A percentile compares a stretch with the other conserved stretches of the same genome.
Evolutionary conservation across 2,888 invertebrate genomes (phyloP).

Genomic region (Cheilosia grossa): DNA sequence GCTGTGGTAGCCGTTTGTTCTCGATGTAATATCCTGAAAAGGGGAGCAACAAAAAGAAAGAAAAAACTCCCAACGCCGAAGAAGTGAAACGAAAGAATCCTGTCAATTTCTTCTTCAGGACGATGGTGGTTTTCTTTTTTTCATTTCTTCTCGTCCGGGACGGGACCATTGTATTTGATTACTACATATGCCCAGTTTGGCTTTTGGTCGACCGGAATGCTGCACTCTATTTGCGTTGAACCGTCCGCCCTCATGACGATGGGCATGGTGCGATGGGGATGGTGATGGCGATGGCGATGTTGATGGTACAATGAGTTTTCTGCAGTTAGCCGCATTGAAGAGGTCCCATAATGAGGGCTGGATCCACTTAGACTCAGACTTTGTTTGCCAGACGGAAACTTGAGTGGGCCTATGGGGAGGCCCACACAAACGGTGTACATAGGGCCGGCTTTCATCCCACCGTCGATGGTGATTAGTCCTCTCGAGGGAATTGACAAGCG

Average conservation of each 20-base stretch:
- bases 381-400: constrained; percentile 74
- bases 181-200: constrained; percentile 73
- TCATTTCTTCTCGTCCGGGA: constrained; percentile 48
- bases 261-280: background rate
- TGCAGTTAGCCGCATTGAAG: constrained; percentile 75
- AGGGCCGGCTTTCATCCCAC: constrained; percentile 30
- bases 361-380: constrained; percentile 72
- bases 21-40: constrained; percentile 37
- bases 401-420: constrained; percentile 65
- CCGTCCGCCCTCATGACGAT: constrained; percentile 33
- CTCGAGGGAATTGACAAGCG: constrained; percentile 45
- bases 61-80: constrained; percentile 32
- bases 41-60: constrained; percentile 10
- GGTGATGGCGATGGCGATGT: constrained; percentile 16
- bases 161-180: constrained; percentile 72
- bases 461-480: constrained; percentile 66
- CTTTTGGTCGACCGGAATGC: constrained; percentile 66
- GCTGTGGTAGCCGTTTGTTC: constrained; percentile 48
- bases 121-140: constrained; percentile 28
- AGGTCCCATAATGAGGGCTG: constrained; percentile 73
- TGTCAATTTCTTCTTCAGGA: constrained; percentile 68
- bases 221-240: constrained; percentile 67
- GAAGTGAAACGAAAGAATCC: constrained; percentile 73
- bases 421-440: background rate
- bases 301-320: constrained; percentile 69